Conservation (phyloP, 2,797 vertebrate genomes). For the Schizothorax lantsangensis region DNA sequence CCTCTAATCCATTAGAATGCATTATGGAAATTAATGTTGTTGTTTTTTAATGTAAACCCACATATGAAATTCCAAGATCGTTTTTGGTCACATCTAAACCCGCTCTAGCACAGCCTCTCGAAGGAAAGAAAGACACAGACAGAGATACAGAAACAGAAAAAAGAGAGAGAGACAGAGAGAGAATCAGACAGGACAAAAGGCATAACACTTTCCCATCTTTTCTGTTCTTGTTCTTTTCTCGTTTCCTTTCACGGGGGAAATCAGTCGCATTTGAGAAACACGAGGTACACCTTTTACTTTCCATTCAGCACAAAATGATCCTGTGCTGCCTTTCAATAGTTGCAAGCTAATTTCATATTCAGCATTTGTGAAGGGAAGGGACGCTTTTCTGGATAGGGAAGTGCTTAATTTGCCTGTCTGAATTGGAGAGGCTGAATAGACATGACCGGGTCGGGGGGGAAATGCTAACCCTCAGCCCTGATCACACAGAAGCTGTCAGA, state of each 20-base stretch:
- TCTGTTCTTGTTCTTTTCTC: slow-evolving; percentile 23
- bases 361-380: slow-evolving; percentile 82
- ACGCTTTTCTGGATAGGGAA: slow-evolving; percentile 80
- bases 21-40: slow-evolving; percentile 81
- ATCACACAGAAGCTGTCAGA: slow-evolving; percentile 84
- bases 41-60: slow-evolving; percentile 68
- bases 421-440: slow-evolving; percentile 83
- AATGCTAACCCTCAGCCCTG: slow-evolving; percentile 89
- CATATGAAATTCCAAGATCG: slow-evolving; percentile 63
- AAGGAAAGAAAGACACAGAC: slow-evolving; percentile 40
- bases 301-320: slow-evolving; percentile 95
- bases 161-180: slow-evolving; percentile 27
- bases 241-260: slow-evolving; percentile 79
- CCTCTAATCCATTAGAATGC: slow-evolving; percentile 78
- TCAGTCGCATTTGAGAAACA: slow-evolving; percentile 89
- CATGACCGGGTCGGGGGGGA: slow-evolving; percentile 80
- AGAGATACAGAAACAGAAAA: slow-evolving; percentile 48
- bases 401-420: slow-evolving; percentile 86
- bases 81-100: slow-evolving; percentile 46
- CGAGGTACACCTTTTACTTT: slow-evolving; percentile 94
- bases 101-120: not conserved
- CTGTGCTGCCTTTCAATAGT: slow-evolving; percentile 93
- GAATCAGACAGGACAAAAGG: slow-evolving; percentile 54
- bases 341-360: slow-evolving; percentile 96
- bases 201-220: slow-evolving; percentile 46